Evolutionary conservation across 2,113 vertebrate genomes (phyloP), one percentile per base, ranked within the genome.

Genomic region (Lates calcarifer): DNA sequence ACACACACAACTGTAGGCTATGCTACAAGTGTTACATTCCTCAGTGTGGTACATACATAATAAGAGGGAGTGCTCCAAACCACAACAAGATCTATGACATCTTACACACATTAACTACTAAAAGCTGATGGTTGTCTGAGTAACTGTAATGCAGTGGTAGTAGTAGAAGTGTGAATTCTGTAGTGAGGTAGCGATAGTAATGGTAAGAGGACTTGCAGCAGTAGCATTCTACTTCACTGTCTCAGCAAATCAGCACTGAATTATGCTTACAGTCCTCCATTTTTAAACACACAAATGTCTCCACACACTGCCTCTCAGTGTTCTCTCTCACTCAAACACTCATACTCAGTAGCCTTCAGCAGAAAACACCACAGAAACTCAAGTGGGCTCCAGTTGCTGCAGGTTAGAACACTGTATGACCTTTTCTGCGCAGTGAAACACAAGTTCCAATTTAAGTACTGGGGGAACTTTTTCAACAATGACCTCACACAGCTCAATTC

Each of bases 21-120:
- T n/a, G 22, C 43, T 56, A 33, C 47, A 70, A 63, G 56, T 81
- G 65, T 18, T 33, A 74, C 77, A 87, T 87, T 89, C 79, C 81
- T 57, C 58, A 35, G 33, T n/a, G n/a, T 47, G 63, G 45, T 79
- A 43, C 66, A 81, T 60, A 77, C 58, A 71, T 39, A 83, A 82
- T 47, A 15, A 76, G 57, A 72, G 68, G 31, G 78, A 58, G 47
- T 26, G 64, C 55, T 67, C 18, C 20, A 67, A 85, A 71, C 75
- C 24, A 57, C 43, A 74, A 37, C 24, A 69, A 39, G 24, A 39
- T 67, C 15, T 24, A 24, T 58, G 62, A 70, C 28, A 74, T 74
- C 28, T 75, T 62, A 20, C n/a, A 63, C 41, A 71, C 20, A 61
- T 64, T 22, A 66, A 74, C 33, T 31, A 33, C 24, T 45, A 56